Evolutionary conservation across 2,113 vertebrate species (phyloP).

Genomic region (Spea multiplicata): DNA sequence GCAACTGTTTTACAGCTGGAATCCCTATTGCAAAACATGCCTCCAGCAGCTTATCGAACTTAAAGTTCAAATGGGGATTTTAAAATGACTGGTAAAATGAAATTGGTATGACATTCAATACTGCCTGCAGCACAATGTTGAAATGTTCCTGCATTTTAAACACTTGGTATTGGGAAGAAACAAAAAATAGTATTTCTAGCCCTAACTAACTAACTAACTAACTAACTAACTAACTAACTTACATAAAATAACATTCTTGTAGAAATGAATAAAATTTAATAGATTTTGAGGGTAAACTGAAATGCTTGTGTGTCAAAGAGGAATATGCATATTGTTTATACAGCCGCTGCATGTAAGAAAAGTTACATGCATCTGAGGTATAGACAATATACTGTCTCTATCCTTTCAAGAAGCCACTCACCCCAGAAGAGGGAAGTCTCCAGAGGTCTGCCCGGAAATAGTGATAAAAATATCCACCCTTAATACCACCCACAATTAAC

Average conservation of each 20-base stretch:
- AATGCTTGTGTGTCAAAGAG: not conserved
- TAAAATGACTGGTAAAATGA: slow-evolving; percentile 37
- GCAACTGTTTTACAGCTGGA: slow-evolving; percentile 7
- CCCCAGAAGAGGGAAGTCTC: no score
- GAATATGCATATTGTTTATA: not conserved
- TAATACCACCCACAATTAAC: no score
- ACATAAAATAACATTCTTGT: slow-evolving; percentile 13
- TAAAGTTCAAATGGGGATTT: slow-evolving; percentile 41
- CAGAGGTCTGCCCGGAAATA: no score
- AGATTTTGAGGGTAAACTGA: not conserved
- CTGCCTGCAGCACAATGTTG: slow-evolving; percentile 21
- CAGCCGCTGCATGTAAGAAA: no score
- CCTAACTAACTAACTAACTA: slow-evolving; percentile 28
- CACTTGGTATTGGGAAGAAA: slow-evolving; percentile 5
- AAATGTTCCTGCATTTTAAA: slow-evolving; percentile 27
- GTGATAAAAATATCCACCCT: no score
- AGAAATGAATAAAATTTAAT: slow-evolving; percentile 17
- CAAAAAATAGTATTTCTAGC: slow-evolving; percentile 9
- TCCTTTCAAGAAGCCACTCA: no score
- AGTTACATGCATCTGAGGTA: no score
- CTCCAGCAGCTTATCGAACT: slow-evolving; percentile 35
- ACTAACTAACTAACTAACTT: slow-evolving; percentile 10
- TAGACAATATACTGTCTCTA: no score
- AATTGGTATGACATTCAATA: slow-evolving; percentile 36
- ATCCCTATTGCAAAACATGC: slow-evolving; percentile 34